Base-by-base conservation (phyloP, 2,888 invertebrate species). In the Eupithecia centaureata region DNA sequence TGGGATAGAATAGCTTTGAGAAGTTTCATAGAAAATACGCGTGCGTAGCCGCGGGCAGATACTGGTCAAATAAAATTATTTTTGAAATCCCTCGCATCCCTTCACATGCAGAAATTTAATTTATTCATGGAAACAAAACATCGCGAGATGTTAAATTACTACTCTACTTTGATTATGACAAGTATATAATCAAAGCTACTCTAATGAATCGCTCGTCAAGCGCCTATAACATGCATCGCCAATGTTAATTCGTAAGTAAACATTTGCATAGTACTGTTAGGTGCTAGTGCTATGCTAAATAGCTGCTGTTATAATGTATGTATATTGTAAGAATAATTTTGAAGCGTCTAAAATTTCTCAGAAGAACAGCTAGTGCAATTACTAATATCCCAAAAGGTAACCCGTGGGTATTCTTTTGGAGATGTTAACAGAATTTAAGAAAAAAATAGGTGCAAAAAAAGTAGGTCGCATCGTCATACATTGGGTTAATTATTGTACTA, bases 221-320 rank as follows among this genome's bases (percentile, higher is more conserved):
- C 73, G 77, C 76, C 79, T 83, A 82, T 85, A 84, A 83, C 80
- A 81, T 73, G 75, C 76, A 78, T 78, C 73, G 76, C 78, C 78
- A 80, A 81, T 79, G 80, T 80, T 82, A 84, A 82, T 83, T 77
- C 74, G 79, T 71, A 81, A 79, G 81, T 83, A 79, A 77, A 77
- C 73, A 88, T 87, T 86, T 78, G 80, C 85, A 87, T 86, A 84
- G 15, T 33, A 10, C 38, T 13, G 38, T 38, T 10, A n/a, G n/a
- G n/a, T n/a, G n/a, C 57, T 82, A 86, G 82, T 86, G 84, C 80
- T 79, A 74, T 75, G 71, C 84, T 84, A 87, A 87, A 87, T 87
- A 72, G 76, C 80, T 74, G 76, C 76, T 51, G 1, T 25, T 2
- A 0, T 18, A 18, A 22, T 35, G 0, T 4, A 15, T 12, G 2